Percentiles rank a stretch among this genome's conserved stretches.
phyloP scores from a whole-genome alignment of 2,888 invertebrate genomes.

The Morpho helenor region DNA sequence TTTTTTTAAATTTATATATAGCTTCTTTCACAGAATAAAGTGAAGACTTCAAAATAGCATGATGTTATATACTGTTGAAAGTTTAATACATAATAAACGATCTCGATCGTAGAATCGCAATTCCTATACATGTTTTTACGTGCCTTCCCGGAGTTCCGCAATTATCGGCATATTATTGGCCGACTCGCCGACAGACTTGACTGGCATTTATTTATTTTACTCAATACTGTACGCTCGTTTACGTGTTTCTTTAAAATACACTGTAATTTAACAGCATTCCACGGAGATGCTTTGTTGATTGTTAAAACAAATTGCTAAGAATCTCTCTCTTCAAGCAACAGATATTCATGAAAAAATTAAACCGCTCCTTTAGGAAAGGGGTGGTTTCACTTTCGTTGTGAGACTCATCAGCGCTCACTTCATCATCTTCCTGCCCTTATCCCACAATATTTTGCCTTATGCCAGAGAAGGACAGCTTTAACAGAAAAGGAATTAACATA shows the following conservation, averaged over 20 bases:
- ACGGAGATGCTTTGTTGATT: slow-evolving; percentile 13
- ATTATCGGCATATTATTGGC: slow-evolving; percentile 54
- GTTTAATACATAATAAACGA: neutral
- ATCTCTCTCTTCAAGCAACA: neutral
- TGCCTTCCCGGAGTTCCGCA: slow-evolving; percentile 32
- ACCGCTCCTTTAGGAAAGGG: no score
- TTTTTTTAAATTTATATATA: no score
- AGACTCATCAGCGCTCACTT: no score
- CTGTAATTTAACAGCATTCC: slow-evolving; percentile 18
- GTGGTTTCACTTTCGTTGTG: no score
- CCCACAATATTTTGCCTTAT: no score
- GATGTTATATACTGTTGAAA: no score
- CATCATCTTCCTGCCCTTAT: no score
- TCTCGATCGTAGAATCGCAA: slow-evolving; percentile 2
- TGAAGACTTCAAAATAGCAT: no score
- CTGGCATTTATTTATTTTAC: slow-evolving; percentile 41
- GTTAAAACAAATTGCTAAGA: slow-evolving; percentile 21
- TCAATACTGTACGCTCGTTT: slow-evolving; percentile 12
- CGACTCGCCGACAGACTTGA: slow-evolving; percentile 23
- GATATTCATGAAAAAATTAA: no score
- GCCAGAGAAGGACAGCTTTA: no score
- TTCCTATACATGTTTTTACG: slow-evolving; percentile 29
- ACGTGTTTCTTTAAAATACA: slow-evolving; percentile 17
- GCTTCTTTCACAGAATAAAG: no score
- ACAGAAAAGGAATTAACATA: no score